These are phyloP conservation scores for Actinia equina DNA, from an alignment of 64 coral and sea anemone genomes.

Conservation along the genomic window DNA sequence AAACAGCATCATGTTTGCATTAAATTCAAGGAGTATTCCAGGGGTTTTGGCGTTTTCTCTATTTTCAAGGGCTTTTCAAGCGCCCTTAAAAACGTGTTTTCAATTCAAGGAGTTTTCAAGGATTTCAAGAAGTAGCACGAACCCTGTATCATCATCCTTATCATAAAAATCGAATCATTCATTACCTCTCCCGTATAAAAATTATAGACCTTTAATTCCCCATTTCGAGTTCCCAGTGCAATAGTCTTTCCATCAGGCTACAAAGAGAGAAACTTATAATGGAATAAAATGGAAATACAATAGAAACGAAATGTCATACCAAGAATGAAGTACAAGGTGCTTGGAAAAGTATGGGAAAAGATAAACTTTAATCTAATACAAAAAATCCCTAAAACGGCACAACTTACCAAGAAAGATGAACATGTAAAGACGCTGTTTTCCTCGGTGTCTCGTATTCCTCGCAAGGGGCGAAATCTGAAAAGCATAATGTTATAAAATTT, in stretches of 20 bases:
- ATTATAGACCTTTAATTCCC: conserved; percentile 82
- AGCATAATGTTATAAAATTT: neutral
- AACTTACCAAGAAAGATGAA: conserved; percentile 66
- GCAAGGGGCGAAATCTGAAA: conserved; percentile 69
- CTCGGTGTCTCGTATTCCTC: conserved; percentile 65
- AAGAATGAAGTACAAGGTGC: neutral
- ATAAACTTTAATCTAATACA: neutral
- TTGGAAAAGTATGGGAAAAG: neutral
- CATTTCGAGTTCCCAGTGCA: conserved; percentile 73
- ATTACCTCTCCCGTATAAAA: conserved; percentile 70
- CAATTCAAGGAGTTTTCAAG: too few relatives aligned
- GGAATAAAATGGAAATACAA: neutral
- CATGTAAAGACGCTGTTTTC: conserved; percentile 84
- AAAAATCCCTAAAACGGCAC: neutral
- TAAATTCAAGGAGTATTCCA: too few relatives aligned
- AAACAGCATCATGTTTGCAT: too few relatives aligned
- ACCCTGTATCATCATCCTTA: neutral
- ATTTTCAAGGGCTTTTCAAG: too few relatives aligned
- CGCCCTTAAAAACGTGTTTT: too few relatives aligned
- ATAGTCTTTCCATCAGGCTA: conserved; percentile 77
- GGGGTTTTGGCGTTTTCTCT: too few relatives aligned
- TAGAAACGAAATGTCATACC: neutral
- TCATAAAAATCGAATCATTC: neutral
- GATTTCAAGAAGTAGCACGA: too few relatives aligned
- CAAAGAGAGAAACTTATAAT: neutral